A percentile compares a stretch with the other conserved stretches of the same genome.
Evolutionary conservation across 2,797 vertebrate genomes (phyloP).

Genomic region (Pseudocheirus occidentalis): DNA sequence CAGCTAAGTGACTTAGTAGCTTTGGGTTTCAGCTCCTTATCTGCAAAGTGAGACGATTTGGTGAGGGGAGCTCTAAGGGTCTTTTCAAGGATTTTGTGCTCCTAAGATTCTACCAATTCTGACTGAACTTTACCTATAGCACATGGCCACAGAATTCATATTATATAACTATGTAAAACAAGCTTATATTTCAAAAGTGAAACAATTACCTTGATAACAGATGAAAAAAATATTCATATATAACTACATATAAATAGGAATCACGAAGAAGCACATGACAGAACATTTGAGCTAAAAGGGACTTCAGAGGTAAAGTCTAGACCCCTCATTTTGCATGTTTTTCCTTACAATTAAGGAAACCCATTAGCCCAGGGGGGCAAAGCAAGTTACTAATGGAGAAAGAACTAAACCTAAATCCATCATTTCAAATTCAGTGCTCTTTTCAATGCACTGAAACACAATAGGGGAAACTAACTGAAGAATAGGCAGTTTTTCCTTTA

Average conservation of each 20-base stretch:
- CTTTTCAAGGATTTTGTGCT: neutral
- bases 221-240: neutral
- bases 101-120: neutral
- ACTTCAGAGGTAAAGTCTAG: neutral
- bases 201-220: neutral
- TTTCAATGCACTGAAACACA: neutral
- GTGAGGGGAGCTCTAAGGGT: neutral
- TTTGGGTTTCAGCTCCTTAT: constrained; percentile 34
- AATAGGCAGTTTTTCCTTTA: neutral
- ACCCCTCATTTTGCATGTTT: neutral
- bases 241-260: neutral
- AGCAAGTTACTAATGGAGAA: neutral
- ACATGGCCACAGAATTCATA: neutral
- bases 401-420: neutral
- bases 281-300: neutral
- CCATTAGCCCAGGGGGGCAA: neutral
- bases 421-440: neutral
- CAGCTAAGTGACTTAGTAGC: constrained; percentile 1
- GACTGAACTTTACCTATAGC: neutral
- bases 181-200: constrained; percentile 29
- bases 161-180: constrained; percentile 8
- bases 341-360: neutral
- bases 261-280: neutral
- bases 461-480: neutral
- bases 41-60: constrained; percentile 6